A percentile compares a stretch with the other conserved stretches of the same genome.
phyloP scores from a whole-genome alignment of 2,113 vertebrate genomes.

The Dasyornis broadbenti region DNA sequence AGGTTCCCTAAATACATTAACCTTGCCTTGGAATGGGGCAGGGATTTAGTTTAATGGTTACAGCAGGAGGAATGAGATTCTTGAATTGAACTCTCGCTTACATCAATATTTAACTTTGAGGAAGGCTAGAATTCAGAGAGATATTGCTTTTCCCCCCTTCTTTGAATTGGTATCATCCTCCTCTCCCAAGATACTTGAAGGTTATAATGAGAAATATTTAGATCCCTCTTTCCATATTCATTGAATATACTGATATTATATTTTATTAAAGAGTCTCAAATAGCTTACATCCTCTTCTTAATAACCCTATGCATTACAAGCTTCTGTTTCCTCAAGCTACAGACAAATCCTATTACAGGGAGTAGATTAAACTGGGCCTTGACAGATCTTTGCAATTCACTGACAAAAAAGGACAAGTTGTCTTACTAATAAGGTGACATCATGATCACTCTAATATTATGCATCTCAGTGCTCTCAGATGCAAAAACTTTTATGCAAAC shows the following conservation, averaged over 20 bases:
- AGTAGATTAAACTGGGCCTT: conserved; percentile 60
- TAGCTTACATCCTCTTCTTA: conserved; percentile 44
- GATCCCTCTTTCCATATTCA: conserved; percentile 32
- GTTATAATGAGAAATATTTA: not conserved
- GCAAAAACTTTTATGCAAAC: not conserved
- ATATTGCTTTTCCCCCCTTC: not conserved
- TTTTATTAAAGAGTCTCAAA: conserved; percentile 54
- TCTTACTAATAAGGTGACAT: conserved; percentile 18
- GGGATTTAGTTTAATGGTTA: conserved; percentile 30
- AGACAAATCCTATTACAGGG: conserved; percentile 60
- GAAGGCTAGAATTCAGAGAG: not conserved
- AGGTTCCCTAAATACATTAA: conserved; percentile 24
- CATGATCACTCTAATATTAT: conserved; percentile 9
- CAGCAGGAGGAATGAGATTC: not conserved
- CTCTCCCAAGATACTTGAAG: not conserved
- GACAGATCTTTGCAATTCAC: conserved; percentile 46
- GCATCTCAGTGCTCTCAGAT: not conserved
- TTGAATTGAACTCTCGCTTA: not conserved
- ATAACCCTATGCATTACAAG: conserved; percentile 54
- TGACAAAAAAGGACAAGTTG: conserved; percentile 55
- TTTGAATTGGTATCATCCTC: conserved; percentile 30
- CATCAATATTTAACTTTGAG: conserved; percentile 51
- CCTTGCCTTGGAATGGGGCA: conserved; percentile 9
- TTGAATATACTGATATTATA: conserved; percentile 49
- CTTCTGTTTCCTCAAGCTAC: conserved; percentile 62